Base-by-base conservation (phyloP, 2,113 vertebrate species). In the Okapia johnstoni region DNA sequence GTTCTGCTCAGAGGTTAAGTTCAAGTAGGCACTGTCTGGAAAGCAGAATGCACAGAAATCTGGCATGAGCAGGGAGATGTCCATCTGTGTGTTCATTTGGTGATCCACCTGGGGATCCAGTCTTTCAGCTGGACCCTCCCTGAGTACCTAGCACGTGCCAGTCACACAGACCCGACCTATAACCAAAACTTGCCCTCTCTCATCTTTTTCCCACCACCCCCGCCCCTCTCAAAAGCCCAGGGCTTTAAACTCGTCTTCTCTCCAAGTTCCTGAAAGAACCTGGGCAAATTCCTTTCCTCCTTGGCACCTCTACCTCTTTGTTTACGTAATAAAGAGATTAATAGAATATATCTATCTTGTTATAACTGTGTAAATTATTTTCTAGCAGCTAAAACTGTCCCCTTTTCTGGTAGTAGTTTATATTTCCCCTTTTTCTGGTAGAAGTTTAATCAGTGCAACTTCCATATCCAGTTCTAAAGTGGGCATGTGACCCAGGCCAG, bases 21-120 rank as follows among this genome's bases (percentile, higher is more conserved):
- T 96, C 90, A 99, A 85, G 43, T 99, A 99, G 46, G 99, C 99
- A 52, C 98, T 98, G 58, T 99, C 99, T 99, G 98, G 9, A 97
- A 97, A 96, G 95, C 77, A 55, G 94, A 98, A 85, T 63, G 97
- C 60, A 95, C 6, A 26, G 85, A 60, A 60, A 60, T 80, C 52
- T 46, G 73, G 52, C 30, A 14, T 97, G 55, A 89, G 52, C n/a
- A 96, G 70, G 60, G 70, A 61, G 55, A 52, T 2, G 5, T 40
- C 98, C 4, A 3, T 70, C 43, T n/a, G 12, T 48, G 33, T 48
- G 77, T 63, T 57, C n/a, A 30, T 6, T 70, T 50, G 28, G 28
- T 85, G 30, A 76, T 36, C 43, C 1, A 30, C 28, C 28, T 25
- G 9, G 28, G 5, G 0, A 79, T 6, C 21, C 12, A 36, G 61